These are phyloP conservation scores for Himalopsyche anomala DNA, from an alignment of 2,888 invertebrate genomes.

Conservation along the genomic window DNA sequence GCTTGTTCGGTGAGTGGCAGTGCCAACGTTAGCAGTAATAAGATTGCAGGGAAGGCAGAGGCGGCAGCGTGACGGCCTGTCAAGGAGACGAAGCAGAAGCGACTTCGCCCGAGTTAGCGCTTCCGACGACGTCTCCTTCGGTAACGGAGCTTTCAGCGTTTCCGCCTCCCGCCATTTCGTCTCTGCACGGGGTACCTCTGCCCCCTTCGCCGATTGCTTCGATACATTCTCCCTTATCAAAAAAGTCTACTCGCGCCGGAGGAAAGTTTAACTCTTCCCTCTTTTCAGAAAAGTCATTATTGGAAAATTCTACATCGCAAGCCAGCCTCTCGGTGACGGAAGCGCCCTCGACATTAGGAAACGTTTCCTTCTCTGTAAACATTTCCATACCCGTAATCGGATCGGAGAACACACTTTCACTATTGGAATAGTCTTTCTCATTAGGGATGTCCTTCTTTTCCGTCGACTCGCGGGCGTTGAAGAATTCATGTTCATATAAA, in stretches of 20 bases:
- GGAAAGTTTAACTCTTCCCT: neutral
- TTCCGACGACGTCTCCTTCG: neutral
- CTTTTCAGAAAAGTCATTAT: neutral
- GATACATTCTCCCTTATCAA: neutral
- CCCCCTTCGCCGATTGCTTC: conserved; percentile 54
- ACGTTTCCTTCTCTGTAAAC: conserved; percentile 16
- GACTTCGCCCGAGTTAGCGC: neutral
- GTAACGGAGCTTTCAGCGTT: neutral
- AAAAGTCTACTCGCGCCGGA: neutral
- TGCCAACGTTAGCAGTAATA: conserved; percentile 50
- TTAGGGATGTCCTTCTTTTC: neutral
- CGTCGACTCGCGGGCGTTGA: neutral
- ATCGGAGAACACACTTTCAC: neutral
- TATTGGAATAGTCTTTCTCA: neutral
- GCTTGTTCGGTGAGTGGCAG: neutral
- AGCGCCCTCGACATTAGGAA: neutral
- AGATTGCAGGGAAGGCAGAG: conserved; percentile 52
- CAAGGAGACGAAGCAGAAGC: conserved; percentile 49
- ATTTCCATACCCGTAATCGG: neutral
- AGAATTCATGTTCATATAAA: conserved; percentile 10
- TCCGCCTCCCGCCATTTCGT: conserved; percentile 50
- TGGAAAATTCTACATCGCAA: neutral
- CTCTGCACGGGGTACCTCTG: conserved; percentile 64
- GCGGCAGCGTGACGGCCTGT: conserved; percentile 62
- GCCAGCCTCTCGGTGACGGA: neutral